Percentiles rank a stretch among this genome's conserved stretches.
phyloP scores from a whole-genome alignment of 2,888 invertebrate species.

The Andricus curvator region DNA sequence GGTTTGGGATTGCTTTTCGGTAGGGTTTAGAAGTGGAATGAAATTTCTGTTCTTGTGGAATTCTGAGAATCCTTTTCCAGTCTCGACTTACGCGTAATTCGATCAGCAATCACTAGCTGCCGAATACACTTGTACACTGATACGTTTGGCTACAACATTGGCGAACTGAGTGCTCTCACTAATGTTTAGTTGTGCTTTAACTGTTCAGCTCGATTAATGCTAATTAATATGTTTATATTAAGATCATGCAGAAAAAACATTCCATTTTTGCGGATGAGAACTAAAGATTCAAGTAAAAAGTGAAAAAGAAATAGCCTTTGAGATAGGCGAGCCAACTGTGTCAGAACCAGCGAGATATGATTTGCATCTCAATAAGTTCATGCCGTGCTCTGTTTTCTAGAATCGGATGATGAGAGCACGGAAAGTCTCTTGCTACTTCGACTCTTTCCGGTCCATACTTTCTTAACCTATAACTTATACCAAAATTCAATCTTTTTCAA shows the following conservation, averaged over 20 bases:
- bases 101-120: constrained; percentile 58
- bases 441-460: neutral
- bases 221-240: neutral
- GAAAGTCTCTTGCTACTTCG: neutral
- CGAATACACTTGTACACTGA: neutral
- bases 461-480: neutral
- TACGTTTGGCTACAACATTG: neutral
- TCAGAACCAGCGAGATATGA: constrained; percentile 47
- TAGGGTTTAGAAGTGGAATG: constrained; percentile 58
- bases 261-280: constrained; percentile 5
- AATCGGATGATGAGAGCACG: neutral
- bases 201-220: neutral
- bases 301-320: neutral
- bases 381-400: constrained; percentile 36
- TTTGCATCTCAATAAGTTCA: constrained; percentile 68
- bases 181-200: too few species aligned
- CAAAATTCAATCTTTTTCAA: neutral
- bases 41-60: constrained; percentile 62
- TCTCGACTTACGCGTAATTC: constrained; percentile 58
- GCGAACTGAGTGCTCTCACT: neutral
- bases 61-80: constrained; percentile 59
- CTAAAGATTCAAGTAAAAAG: neutral
- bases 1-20: constrained; percentile 41
- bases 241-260: neutral
- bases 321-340: constrained; percentile 36